Base-by-base conservation (phyloP, 2,797 vertebrate species). In the Falco biarmicus region DNA sequence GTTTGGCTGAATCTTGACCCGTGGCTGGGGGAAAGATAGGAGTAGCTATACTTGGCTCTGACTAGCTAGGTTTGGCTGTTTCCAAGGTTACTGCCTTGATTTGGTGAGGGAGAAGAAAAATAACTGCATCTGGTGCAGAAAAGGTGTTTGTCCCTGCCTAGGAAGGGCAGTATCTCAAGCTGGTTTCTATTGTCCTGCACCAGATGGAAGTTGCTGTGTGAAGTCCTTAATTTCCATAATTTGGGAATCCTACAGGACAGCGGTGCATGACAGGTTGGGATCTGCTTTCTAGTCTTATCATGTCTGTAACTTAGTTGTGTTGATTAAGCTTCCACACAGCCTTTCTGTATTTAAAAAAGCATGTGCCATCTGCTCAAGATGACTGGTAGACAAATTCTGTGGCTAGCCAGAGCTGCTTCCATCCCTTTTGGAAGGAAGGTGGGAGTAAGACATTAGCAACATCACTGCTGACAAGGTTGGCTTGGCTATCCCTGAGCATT, bases 1-100 rank as follows among this genome's bases (percentile, higher is more conserved):
- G 57, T 17, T 25, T 45, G 51, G 21, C 60, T 74, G 31, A 54
- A 39, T 34, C 48, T 51, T 68, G 18, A 37, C 13, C 65, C 6
- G 0, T 14, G 12, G 21, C 43, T 77, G 39, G 26, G 12, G 18
- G 70, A n/a, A 43, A 0, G 1, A 16, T 8, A 57, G 25, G 26
- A 85, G 29, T 21, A 61, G 43, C 56, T 79, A 7, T 37, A 37
- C 18, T 50, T 63, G 34, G 32, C 31, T 94, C 61, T 63, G 64
- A 25, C 13, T 83, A 65, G 11, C 12, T 63, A 47, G 56, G 65
- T 64, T 50, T 69, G 24, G 51, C 26, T 68, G 1, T n/a, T 92
- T 64, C 37, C 61, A 64, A 63, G 60, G 51, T 39, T 31, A 37
- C 24, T 60, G 31, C 43, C 41, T n/a, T 86, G 32, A 63, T 4